These are phyloP conservation scores for Bombus superbus DNA, from an alignment of 1,140 invertebrate genomes.

Conservation along the genomic window DNA sequence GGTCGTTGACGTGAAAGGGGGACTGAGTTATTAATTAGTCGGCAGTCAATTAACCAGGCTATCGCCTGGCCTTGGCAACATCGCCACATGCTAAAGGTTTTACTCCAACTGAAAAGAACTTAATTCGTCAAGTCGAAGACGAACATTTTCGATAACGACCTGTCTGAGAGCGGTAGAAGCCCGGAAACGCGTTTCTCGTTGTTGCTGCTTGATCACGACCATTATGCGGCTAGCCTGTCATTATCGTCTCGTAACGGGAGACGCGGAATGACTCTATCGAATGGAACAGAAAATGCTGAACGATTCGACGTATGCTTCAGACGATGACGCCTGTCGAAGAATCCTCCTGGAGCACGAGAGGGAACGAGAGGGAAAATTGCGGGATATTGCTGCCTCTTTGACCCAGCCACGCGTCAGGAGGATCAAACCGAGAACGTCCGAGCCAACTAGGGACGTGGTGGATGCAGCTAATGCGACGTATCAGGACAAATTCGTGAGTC, in stretches of 20 bases:
- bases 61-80: conserved; percentile 15
- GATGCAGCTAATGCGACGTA: conserved; percentile 76
- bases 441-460: conserved; percentile 82
- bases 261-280: conserved; percentile 15
- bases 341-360: conserved; percentile 84
- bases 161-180: neutral
- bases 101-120: conserved; percentile 65
- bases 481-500: conserved; percentile 82
- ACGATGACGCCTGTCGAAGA: conserved; percentile 79
- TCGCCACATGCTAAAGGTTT: conserved; percentile 6
- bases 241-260: conserved; percentile 2
- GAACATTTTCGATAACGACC: conserved; percentile 66
- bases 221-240: neutral
- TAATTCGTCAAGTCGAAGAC: conserved; percentile 68
- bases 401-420: conserved; percentile 84
- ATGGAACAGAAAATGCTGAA: neutral
- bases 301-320: conserved; percentile 48
- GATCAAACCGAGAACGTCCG: conserved; percentile 78
- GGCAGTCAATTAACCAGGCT: conserved; percentile 58
- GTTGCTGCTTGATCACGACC: neutral
- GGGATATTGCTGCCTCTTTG: conserved; percentile 89
- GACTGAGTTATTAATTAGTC: conserved; percentile 60
- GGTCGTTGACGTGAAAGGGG: conserved; percentile 13
- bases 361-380: conserved; percentile 86
- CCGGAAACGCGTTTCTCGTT: neutral